Conservation (phyloP, 1,140 invertebrate genomes). For the Zaprionus africanus region DNA sequence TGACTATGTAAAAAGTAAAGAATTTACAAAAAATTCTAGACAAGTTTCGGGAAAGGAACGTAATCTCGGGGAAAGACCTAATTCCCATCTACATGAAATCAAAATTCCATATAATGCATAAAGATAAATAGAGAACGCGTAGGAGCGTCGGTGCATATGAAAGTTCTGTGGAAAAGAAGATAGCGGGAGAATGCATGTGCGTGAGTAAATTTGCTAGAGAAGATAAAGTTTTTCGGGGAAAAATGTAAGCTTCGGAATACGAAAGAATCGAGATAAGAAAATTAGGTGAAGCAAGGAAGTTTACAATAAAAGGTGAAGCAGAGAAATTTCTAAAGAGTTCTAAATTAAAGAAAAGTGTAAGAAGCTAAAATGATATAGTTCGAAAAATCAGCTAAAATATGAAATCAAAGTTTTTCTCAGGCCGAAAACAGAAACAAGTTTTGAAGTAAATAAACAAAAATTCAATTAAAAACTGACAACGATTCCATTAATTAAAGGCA, state of each 20-base stretch:
- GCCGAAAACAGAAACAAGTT: slow-evolving; percentile 9
- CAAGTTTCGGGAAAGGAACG: too few species aligned
- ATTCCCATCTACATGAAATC: not conserved
- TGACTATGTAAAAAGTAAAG: too few species aligned
- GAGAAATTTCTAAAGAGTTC: not conserved
- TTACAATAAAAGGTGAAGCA: not conserved
- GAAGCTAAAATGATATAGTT: not conserved
- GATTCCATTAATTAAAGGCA: slow-evolving; percentile 37
- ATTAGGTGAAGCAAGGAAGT: not conserved
- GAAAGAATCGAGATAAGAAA: slow-evolving; percentile 4
- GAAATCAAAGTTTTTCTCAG: not conserved
- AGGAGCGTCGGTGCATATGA: not conserved
- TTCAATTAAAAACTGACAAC: slow-evolving; percentile 42
- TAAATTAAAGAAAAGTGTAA: not conserved
- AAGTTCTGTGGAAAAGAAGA: not conserved
- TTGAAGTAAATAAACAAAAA: slow-evolving; percentile 32
- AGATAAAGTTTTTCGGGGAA: not conserved
- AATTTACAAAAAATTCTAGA: too few species aligned
- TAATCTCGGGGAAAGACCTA: not conserved
- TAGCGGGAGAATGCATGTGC: slow-evolving; percentile 4
- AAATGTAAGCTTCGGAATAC: not conserved
- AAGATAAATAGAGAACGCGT: not conserved
- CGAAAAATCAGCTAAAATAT: not conserved
- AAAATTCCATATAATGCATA: not conserved
- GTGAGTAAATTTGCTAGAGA: slow-evolving; percentile 6